Conservation (phyloP, 1,140 invertebrate genomes). For the Pentalonia nigronervosa region DNA sequence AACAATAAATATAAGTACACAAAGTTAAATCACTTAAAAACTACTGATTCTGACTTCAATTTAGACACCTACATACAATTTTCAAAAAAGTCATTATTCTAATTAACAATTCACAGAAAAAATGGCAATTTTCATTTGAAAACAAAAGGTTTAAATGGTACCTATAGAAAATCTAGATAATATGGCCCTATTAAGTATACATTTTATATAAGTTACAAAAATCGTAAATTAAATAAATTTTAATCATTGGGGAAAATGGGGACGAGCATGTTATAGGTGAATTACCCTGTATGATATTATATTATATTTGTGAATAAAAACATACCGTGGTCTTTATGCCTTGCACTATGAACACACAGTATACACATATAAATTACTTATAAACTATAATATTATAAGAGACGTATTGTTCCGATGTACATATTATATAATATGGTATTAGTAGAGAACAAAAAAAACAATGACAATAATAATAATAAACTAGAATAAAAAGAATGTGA, state of each 20-base stretch:
- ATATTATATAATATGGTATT: background rate
- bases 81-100: too few relatives aligned
- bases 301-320: background rate
- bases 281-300: background rate
- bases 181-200: too few relatives aligned
- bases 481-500: constrained; percentile 21
- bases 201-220: background rate
- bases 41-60: too few relatives aligned
- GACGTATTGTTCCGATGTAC: constrained; percentile 15
- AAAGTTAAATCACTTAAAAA: too few relatives aligned
- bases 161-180: too few relatives aligned
- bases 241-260: background rate
- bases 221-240: background rate
- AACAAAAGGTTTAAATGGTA: too few relatives aligned
- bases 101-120: too few relatives aligned
- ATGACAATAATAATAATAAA: constrained; percentile 22
- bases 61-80: too few relatives aligned
- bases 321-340: background rate
- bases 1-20: too few relatives aligned
- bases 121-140: too few relatives aligned
- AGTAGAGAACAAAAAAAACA: background rate
- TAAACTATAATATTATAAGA: background rate
- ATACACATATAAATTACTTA: background rate
- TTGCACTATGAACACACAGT: background rate
- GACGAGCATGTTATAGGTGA: background rate